Conservation (phyloP, 2,113 vertebrate species). For the Xenopus borealis region DNA sequence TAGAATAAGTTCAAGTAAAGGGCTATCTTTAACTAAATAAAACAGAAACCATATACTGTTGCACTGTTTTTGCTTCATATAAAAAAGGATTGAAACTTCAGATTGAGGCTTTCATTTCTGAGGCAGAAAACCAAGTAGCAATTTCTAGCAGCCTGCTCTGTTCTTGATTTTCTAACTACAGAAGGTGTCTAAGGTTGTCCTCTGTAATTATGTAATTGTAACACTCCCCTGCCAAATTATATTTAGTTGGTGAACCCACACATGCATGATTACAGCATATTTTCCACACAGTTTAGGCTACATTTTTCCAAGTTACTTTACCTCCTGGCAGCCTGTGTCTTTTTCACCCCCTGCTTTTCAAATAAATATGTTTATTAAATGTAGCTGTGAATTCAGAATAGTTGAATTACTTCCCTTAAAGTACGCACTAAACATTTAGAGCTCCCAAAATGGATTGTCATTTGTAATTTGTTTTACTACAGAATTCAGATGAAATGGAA, state of each 20-base stretch:
- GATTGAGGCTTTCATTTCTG: not conserved
- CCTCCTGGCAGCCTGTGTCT: too few species aligned
- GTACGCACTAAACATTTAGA: too few species aligned
- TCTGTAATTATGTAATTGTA: conserved; percentile 39
- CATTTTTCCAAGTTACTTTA: not conserved
- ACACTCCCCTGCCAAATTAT: conserved; percentile 19
- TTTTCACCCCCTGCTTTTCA: too few species aligned
- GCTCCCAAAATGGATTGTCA: too few species aligned
- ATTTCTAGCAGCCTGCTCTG: not conserved
- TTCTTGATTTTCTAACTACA: conserved; percentile 3
- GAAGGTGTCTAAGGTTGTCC: conserved; percentile 16
- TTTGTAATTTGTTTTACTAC: too few species aligned
- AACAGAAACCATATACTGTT: not conserved
- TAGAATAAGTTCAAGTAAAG: conserved; percentile 6
- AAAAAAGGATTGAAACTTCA: not conserved
- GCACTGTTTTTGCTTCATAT: not conserved
- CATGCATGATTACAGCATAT: conserved; percentile 6
- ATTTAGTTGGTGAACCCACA: conserved; percentile 23
- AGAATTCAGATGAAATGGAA: too few species aligned
- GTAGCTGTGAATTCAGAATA: too few species aligned
- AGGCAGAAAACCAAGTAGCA: conserved; percentile 5
- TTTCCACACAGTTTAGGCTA: conserved; percentile 7
- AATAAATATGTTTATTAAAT: too few species aligned
- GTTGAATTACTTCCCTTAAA: too few species aligned
- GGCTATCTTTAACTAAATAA: not conserved